These are phyloP conservation scores for Furnarius figulus DNA, from an alignment of 2,113 vertebrate species.

Conservation along the genomic window DNA sequence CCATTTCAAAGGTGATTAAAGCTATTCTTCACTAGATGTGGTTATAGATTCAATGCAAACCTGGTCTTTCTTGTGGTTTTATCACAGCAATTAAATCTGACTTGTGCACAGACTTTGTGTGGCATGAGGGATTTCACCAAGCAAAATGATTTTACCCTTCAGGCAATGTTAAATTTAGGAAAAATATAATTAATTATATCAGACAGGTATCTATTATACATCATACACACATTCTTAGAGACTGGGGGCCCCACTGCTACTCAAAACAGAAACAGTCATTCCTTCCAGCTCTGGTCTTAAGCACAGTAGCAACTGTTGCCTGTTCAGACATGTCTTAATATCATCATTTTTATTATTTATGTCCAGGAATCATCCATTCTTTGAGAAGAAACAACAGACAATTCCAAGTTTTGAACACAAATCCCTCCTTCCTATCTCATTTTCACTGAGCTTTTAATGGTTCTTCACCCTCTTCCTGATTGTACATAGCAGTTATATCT, in stretches of 20 bases:
- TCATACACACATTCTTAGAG: conserved; percentile 70
- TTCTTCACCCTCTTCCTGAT: not conserved
- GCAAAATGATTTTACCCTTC: conserved; percentile 83
- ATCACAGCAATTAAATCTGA: conserved; percentile 94
- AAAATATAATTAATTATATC: conserved; percentile 94
- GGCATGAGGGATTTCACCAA: conserved; percentile 88
- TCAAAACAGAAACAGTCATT: conserved; percentile 14
- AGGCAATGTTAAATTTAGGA: conserved; percentile 91
- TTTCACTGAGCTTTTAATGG: not conserved
- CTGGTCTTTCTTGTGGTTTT: conserved; percentile 98
- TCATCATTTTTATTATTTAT: conserved; percentile 32
- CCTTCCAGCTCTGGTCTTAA: not conserved
- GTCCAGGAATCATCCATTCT: not conserved
- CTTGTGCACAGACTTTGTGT: conserved; percentile 86
- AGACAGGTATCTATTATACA: conserved; percentile 89
- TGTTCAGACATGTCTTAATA: not conserved
- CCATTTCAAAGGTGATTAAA: conserved; percentile 92
- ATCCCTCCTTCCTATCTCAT: not conserved
- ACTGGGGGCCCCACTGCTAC: conserved; percentile 66
- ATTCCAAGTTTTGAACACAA: not conserved
- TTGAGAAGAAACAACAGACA: not conserved
- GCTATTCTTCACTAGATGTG: conserved; percentile 87
- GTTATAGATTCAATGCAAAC: conserved; percentile 92
- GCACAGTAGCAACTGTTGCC: conserved; percentile 6
- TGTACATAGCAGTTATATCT: not conserved